A percentile compares a stretch with the other conserved stretches of the same genome.
These are phyloP conservation scores for Cantharis lateralis DNA, from an alignment of 2,888 invertebrate genomes.

Conservation along the genomic window DNA sequence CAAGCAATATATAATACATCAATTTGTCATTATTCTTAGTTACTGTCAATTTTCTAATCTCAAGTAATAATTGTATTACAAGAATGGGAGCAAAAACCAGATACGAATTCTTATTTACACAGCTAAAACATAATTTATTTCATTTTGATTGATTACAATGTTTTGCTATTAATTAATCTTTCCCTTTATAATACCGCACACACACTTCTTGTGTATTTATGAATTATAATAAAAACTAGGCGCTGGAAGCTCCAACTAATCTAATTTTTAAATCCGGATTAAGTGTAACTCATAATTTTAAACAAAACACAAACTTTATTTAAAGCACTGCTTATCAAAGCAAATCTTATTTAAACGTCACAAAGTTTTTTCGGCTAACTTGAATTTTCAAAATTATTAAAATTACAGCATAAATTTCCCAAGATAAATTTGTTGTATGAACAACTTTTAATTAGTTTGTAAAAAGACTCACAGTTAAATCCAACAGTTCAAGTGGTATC, in stretches of 20 bases:
- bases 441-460: neutral
- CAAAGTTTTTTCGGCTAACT: neutral
- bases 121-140: neutral
- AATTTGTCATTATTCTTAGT: slow-evolving; percentile 18
- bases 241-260: neutral
- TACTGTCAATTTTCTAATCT: slow-evolving; percentile 9
- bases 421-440: neutral
- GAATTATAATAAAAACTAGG: neutral
- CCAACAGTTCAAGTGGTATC: neutral
- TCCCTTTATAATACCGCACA: neutral
- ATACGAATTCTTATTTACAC: neutral
- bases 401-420: neutral
- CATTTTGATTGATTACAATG: neutral
- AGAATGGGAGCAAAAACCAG: neutral
- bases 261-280: neutral
- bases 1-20: slow-evolving; percentile 16
- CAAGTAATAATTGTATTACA: neutral
- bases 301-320: neutral
- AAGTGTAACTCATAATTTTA: neutral
- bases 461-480: neutral
- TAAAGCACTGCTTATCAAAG: neutral
- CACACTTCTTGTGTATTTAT: neutral
- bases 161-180: neutral
- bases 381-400: neutral
- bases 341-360: neutral